A percentile compares a stretch with the other conserved stretches of the same genome.
Conservation (phyloP, 2,888 invertebrate genomes). For the Trisateles emortualis region DNA sequence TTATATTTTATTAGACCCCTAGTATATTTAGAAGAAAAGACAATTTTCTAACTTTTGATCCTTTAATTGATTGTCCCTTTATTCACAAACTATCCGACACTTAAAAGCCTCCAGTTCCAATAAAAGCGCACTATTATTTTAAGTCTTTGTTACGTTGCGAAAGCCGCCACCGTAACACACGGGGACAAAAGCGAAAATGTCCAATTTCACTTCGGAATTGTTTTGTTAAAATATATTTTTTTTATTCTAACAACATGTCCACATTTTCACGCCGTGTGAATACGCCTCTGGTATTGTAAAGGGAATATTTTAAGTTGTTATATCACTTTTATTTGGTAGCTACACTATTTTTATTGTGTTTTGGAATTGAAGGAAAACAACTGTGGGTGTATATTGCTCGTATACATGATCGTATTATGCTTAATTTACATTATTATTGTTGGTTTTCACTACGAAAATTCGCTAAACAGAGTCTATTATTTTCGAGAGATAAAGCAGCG, state of each 20-base stretch:
- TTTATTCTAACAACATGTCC: constrained; percentile 40
- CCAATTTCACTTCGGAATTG: constrained; percentile 54
- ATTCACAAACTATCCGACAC: neutral
- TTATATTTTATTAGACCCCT: too few species aligned
- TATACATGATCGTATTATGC: neutral
- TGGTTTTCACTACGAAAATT: too few species aligned
- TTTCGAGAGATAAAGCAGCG: too few species aligned
- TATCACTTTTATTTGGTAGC: constrained; percentile 21
- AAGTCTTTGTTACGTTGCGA: constrained; percentile 42
- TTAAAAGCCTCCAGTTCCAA: constrained; percentile 28
- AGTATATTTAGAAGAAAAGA: too few species aligned
- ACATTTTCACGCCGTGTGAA: constrained; percentile 54
- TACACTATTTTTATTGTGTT: constrained; percentile 11
- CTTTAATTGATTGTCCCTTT: too few species aligned
- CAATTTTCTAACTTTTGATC: too few species aligned
- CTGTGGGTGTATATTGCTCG: neutral
- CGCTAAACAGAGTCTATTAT: too few species aligned
- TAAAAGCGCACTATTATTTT: constrained; percentile 46
- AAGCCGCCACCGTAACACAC: constrained; percentile 46
- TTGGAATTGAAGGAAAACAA: neutral
- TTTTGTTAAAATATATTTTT: constrained; percentile 52
- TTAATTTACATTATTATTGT: neutral
- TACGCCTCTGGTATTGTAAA: constrained; percentile 48
- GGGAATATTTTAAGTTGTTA: constrained; percentile 38
- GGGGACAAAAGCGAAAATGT: constrained; percentile 54